A percentile compares a stretch with the other conserved stretches of the same genome.
Conservation (phyloP, 2,113 vertebrate species). For the Fregata magnificens region DNA sequence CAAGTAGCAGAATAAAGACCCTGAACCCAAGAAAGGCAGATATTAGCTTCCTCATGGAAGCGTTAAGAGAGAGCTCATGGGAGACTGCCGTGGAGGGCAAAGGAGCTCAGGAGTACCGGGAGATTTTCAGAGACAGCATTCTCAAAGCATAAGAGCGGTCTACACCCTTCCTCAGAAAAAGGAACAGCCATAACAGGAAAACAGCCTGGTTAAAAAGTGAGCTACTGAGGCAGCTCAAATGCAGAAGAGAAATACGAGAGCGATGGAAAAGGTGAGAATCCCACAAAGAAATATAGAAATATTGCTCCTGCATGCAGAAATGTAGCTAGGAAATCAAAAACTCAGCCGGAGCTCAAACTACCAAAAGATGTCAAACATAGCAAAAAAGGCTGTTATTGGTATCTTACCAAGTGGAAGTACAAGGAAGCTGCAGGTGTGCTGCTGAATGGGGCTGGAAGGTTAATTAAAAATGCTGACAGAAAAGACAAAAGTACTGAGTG, state of each 20-base stretch:
- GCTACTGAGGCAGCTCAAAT: not conserved
- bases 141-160: not conserved
- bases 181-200: not conserved
- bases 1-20: not conserved
- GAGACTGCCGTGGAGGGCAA: not conserved
- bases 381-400: not conserved
- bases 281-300: not conserved
- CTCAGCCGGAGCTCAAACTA: not conserved
- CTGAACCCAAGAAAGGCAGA: not conserved
- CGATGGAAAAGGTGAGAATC: not conserved
- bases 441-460: not conserved
- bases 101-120: not conserved
- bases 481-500: not conserved
- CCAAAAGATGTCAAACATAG: not conserved
- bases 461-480: not conserved
- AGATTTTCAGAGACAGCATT: not conserved
- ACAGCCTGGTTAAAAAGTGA: not conserved
- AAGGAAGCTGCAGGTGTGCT: not conserved
- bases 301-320: not conserved
- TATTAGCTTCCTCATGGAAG: not conserved
- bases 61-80: not conserved
- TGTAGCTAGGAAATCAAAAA: not conserved
- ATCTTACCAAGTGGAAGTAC: not conserved
- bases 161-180: not conserved
- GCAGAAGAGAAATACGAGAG: not conserved